Evolutionary conservation across 2,888 invertebrate genomes (phyloP), one percentile per base, ranked within the genome.

Genomic region (Cistogaster globosa): DNA sequence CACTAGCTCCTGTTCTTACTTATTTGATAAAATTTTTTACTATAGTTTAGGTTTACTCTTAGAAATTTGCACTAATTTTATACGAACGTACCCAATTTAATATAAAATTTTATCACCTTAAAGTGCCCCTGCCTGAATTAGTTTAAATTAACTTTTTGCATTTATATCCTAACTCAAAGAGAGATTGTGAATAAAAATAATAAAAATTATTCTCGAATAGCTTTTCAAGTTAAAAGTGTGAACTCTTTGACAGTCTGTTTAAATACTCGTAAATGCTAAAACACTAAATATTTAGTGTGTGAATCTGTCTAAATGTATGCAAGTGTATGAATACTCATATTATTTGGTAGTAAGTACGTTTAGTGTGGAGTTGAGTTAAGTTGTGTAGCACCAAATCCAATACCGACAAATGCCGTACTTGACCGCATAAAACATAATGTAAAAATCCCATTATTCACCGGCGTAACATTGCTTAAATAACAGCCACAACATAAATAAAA

Each of bases 371-470:
- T 67, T n/a, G 76, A 77, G 63, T 62, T 65, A 60, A 80, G 65
- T 57, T 72, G 81, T 83, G 76, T 85, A 85, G 83, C 78, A 85
- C 78, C 85, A 83, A 85, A 82, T 75, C 83, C 78, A 83, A 85
- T 83, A 72, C 69, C 78, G 83, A 71, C 85, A 79, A 85, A 85
- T 82, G 85, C 78, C 82, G 85, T 85, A 85, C 84, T 86, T 87
- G 87, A 90, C 89, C 90, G 89, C 91, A 91, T 90, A 90, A 91
- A 91, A 88, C 90, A 90, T 90, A 91, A 79, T 85, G 82, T 89
- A 77, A 84, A 87, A 87, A 87, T 83, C 79, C 79, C 82, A 80
- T 84, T 80, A 86, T 86, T 86, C 82, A 80, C 83, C 86, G 78
- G 86, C 80, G 87, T 87, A 87, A 87, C 87, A 87, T 86, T 86